Base-by-base conservation (phyloP, 2,888 invertebrate species). In the Tetranychus truncatus region DNA sequence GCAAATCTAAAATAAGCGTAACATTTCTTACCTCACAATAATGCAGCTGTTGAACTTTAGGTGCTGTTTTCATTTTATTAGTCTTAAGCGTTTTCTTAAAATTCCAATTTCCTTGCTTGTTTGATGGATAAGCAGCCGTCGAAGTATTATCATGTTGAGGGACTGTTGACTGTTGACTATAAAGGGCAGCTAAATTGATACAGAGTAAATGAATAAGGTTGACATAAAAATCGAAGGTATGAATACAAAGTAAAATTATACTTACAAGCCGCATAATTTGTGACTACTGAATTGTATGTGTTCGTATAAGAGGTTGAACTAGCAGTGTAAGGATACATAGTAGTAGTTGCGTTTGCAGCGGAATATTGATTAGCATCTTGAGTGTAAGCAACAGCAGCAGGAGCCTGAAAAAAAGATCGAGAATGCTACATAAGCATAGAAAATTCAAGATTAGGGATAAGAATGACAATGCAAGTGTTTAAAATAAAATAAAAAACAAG, bases 1-100 rank as follows among this genome's bases (percentile, higher is more conserved):
- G 5, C 5, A 34, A 34, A 34, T 34, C 24, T 24, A 24, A 9
- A 71, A 44, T 5, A 18, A 20, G 24, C 18, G 20, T 46, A 46
- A 11, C 6, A 65, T 4, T 21, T 71, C 74, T 71, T 65, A 75
- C 75, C 83, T 99, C 96, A 83, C 97, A 99, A 84, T 96, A 99
- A 84, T 95, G 95, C 78, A 96, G 85, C 82, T 94, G 92, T 82
- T 93, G 92, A 46, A 92, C 91, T 81, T 92, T 91, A 21, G 92
- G 92, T 76, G 92, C 90, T 45, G 89, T 89, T 84, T 90, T 91
- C 77, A 88, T 87, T 74, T 88, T 86, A 82, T 88, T 87, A 81
- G 86, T 85, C 82, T 87, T 87, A 73, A 79, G 77, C 21, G 78
- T 77, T 75, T 79, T 80, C 74, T 79, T 79, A 73, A 77, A 79